Evolutionary conservation across 2,797 vertebrate species (phyloP).

Genomic region (Trichosurus vulpecula): DNA sequence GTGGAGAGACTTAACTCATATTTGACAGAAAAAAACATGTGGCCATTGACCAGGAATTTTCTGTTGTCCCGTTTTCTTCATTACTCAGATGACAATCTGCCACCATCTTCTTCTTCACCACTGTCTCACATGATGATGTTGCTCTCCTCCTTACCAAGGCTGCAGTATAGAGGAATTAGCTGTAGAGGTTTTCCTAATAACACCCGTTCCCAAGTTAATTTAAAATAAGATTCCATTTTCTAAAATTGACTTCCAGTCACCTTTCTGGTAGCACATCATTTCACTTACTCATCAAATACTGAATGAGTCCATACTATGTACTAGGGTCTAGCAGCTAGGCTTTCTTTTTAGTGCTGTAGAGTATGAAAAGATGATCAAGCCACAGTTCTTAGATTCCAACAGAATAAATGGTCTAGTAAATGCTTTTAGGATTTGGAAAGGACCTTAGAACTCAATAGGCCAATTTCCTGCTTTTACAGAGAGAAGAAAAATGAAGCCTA

Average conservation of each 20-base stretch:
- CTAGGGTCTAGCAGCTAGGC: neutral
- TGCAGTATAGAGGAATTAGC: neutral
- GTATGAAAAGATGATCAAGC: neutral
- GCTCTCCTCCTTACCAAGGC: neutral
- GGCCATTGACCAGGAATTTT: neutral
- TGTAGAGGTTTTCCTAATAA: neutral
- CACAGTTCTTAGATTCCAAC: neutral
- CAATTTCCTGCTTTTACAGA: too few species aligned
- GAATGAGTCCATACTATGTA: neutral
- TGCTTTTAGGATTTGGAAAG: too few species aligned
- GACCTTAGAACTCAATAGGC: too few species aligned
- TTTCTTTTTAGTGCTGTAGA: neutral
- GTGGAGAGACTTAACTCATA: neutral
- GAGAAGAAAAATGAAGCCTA: neutral
- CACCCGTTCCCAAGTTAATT: neutral
- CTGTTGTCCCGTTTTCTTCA: neutral
- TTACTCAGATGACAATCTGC: neutral
- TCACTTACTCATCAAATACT: neutral
- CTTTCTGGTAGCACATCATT: neutral
- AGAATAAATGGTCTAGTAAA: too few species aligned
- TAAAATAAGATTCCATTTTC: neutral
- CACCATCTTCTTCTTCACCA: too few species aligned
- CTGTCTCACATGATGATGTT: neutral
- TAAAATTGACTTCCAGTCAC: neutral
- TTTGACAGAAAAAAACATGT: neutral